A percentile compares a stretch with the other conserved stretches of the same genome.
phyloP scores from a whole-genome alignment of 2,888 invertebrate genomes.

The Arrhopalites spinosus region DNA sequence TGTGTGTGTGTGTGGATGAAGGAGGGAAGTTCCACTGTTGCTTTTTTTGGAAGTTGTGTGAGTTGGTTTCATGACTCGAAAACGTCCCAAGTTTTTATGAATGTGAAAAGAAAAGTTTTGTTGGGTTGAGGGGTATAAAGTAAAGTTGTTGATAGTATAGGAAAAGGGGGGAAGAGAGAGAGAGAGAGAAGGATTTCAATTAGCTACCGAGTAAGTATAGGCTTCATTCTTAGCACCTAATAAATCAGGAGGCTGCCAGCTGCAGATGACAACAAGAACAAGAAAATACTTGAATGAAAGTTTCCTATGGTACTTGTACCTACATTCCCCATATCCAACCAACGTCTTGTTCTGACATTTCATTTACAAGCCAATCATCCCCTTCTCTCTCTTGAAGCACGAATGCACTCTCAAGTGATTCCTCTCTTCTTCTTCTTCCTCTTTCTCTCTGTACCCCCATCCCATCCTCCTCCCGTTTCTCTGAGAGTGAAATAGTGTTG shows the following conservation, averaged over 20 bases:
- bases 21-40: background rate
- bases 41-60: background rate
- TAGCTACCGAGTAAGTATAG: slow-evolving; percentile 52
- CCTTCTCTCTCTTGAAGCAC: slow-evolving; percentile 28
- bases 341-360: slow-evolving; percentile 48
- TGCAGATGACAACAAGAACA: slow-evolving; percentile 53
- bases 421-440: slow-evolving; percentile 16
- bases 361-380: slow-evolving; percentile 45
- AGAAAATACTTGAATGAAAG: slow-evolving; percentile 43
- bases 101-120: slow-evolving; percentile 28
- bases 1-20: background rate
- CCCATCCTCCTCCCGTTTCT: background rate
- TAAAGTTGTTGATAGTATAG: slow-evolving; percentile 9
- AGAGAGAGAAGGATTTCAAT: slow-evolving; percentile 52
- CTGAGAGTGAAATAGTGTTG: background rate
- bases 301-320: slow-evolving; percentile 24
- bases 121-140: background rate
- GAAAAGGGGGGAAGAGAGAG: slow-evolving; percentile 13
- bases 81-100: slow-evolving; percentile 23
- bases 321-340: slow-evolving; percentile 11
- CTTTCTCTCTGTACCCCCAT: slow-evolving; percentile 9
- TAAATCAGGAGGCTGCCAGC: slow-evolving; percentile 54
- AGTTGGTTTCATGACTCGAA: slow-evolving; percentile 28
- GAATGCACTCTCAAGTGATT: slow-evolving; percentile 26
- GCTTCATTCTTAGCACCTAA: slow-evolving; percentile 55